Evolutionary conservation across 2,888 invertebrate species (phyloP).

Genomic region (Syrphus vitripennis): DNA sequence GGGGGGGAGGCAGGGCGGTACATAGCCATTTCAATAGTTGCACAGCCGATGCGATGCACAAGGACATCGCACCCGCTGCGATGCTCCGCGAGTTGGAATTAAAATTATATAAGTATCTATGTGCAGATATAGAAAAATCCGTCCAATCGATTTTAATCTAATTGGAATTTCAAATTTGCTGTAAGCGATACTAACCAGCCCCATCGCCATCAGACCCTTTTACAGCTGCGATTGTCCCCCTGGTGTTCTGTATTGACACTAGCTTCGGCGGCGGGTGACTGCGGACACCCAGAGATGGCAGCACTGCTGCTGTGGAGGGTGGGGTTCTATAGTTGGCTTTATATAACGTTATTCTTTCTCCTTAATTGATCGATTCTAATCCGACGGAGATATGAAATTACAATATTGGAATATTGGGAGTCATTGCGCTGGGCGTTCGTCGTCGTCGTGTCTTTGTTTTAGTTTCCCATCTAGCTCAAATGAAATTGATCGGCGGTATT

Average conservation of each 20-base stretch:
- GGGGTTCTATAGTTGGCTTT: neutral
- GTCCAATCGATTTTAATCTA: constrained; percentile 67
- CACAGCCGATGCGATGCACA: constrained; percentile 7
- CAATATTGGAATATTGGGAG: constrained; percentile 48
- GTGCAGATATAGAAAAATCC: constrained; percentile 47
- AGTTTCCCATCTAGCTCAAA: constrained; percentile 28
- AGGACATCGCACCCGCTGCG: constrained; percentile 60
- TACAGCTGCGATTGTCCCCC: constrained; percentile 26
- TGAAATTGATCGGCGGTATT: constrained; percentile 64
- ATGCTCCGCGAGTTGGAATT: constrained; percentile 35
- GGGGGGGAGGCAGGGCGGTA: neutral
- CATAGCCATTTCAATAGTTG: neutral
- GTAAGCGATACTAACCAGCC: constrained; percentile 55
- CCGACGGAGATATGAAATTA: constrained; percentile 58
- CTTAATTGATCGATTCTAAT: constrained; percentile 70
- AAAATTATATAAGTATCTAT: constrained; percentile 59
- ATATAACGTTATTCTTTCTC: constrained; percentile 57
- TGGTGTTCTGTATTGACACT: constrained; percentile 27
- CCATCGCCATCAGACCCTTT: constrained; percentile 7
- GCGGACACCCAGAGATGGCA: neutral
- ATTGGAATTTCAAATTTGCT: constrained; percentile 70
- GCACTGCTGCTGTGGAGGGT: neutral
- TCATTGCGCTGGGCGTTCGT: neutral
- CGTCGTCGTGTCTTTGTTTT: constrained; percentile 23
- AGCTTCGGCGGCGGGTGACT: neutral